Conservation (phyloP, 2,113 vertebrate genomes). For the Rattus rattus region DNA sequence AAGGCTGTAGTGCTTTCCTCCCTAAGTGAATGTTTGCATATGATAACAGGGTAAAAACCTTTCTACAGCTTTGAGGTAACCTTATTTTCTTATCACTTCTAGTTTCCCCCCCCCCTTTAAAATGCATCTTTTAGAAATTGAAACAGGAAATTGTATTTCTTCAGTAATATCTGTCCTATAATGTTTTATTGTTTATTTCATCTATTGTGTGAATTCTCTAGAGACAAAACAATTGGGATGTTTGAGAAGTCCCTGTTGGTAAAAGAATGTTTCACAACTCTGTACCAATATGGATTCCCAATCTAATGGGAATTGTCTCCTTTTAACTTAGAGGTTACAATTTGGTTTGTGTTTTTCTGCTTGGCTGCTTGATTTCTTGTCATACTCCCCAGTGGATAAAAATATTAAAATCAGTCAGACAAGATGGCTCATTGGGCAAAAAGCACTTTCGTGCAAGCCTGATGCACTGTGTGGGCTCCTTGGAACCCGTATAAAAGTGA, state of each 20-base stretch:
- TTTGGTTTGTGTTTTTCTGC: constrained; percentile 37
- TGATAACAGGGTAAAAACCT: constrained; percentile 31
- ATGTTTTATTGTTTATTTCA: constrained; percentile 63
- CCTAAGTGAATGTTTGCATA: background rate
- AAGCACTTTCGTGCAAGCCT: background rate
- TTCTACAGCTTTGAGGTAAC: constrained; percentile 20
- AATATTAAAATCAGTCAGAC: constrained; percentile 1
- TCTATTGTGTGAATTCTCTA: constrained; percentile 52
- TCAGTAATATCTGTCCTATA: constrained; percentile 12
- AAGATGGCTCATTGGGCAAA: too few species aligned
- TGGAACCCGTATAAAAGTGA: too few species aligned
- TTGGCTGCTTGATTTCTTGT: background rate
- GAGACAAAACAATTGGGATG: constrained; percentile 45
- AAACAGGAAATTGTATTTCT: constrained; percentile 66
- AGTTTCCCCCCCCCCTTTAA: constrained; percentile 46
- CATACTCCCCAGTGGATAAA: background rate
- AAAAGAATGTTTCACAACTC: background rate
- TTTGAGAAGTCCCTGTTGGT: background rate
- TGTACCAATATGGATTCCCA: background rate
- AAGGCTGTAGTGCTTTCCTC: constrained; percentile 8
- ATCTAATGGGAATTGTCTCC: background rate
- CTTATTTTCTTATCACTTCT: constrained; percentile 48
- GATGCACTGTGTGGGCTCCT: background rate
- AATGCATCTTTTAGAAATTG: constrained; percentile 58
- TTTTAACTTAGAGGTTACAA: constrained; percentile 16